These are phyloP conservation scores for Drosophila demipolita DNA, from an alignment of 2,888 invertebrate species.

Conservation along the genomic window DNA sequence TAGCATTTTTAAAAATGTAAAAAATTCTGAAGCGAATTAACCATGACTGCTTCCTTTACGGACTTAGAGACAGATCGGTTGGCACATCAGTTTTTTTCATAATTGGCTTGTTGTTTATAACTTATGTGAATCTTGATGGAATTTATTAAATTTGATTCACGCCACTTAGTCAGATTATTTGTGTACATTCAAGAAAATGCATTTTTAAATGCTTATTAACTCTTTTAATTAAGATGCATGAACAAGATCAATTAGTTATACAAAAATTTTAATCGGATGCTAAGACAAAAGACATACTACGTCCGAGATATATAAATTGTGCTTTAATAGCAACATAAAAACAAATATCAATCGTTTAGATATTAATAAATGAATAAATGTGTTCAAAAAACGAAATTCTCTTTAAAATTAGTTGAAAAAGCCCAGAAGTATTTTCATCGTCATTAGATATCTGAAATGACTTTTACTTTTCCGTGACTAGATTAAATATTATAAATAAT, in stretches of 20 bases:
- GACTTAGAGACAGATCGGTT: not conserved
- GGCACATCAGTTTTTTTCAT: constrained; percentile 15
- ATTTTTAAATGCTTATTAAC: constrained; percentile 9
- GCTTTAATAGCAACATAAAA: not conserved
- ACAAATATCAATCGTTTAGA: not conserved
- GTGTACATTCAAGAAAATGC: constrained; percentile 23
- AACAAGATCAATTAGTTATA: constrained; percentile 9
- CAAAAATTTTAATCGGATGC: not conserved
- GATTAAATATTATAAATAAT: too few species aligned
- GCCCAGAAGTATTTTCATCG: not conserved
- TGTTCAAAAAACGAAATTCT: not conserved
- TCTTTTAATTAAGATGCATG: constrained; percentile 2
- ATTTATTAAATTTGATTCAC: constrained; percentile 47
- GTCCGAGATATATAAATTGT: not conserved
- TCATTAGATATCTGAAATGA: too few species aligned
- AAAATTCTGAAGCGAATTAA: not conserved
- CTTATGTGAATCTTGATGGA: constrained; percentile 19
- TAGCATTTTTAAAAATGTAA: constrained; percentile 7
- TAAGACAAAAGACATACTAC: not conserved
- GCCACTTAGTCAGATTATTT: constrained; percentile 34
- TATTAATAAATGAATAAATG: not conserved
- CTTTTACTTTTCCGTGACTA: not conserved
- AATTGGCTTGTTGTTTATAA: constrained; percentile 34
- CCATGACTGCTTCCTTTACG: constrained; percentile 3
- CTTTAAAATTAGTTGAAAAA: not conserved